These are phyloP conservation scores for Lamellibrachia satsuma DNA, from an alignment of 2,888 invertebrate species.

Conservation along the genomic window DNA sequence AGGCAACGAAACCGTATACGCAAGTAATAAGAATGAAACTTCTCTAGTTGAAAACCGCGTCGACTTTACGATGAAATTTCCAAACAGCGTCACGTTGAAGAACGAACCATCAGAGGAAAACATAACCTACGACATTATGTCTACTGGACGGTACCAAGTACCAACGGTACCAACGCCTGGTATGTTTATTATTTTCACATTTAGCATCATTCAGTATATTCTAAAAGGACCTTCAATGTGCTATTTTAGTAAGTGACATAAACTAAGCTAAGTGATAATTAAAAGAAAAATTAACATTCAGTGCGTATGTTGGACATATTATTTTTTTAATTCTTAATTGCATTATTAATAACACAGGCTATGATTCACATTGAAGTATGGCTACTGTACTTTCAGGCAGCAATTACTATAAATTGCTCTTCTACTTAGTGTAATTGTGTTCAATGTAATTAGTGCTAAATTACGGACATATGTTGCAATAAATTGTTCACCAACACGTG, in stretches of 20 bases:
- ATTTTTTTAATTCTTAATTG: not conserved
- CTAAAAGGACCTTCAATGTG: not conserved
- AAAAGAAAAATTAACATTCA: no score
- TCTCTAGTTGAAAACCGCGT: not conserved
- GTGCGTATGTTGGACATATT: not conserved
- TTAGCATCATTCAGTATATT: not conserved
- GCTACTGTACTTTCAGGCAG: not conserved
- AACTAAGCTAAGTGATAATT: no score
- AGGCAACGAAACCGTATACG: slow-evolving; percentile 40
- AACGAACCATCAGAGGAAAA: not conserved
- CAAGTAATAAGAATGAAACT: slow-evolving; percentile 28
- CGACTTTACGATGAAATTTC: not conserved
- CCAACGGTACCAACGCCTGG: slow-evolving; percentile 7
- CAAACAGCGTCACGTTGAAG: not conserved
- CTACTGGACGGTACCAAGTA: not conserved
- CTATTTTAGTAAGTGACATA: no score
- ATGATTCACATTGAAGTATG: not conserved
- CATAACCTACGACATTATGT: not conserved
- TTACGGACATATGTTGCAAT: not conserved
- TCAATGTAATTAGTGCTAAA: not conserved
- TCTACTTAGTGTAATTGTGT: not conserved
- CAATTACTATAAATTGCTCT: not conserved
- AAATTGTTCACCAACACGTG: not conserved
- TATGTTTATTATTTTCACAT: not conserved
- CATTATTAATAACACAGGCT: not conserved